Base-by-base conservation (phyloP, 2,888 invertebrate genomes). In the Emmelina monodactyla region DNA sequence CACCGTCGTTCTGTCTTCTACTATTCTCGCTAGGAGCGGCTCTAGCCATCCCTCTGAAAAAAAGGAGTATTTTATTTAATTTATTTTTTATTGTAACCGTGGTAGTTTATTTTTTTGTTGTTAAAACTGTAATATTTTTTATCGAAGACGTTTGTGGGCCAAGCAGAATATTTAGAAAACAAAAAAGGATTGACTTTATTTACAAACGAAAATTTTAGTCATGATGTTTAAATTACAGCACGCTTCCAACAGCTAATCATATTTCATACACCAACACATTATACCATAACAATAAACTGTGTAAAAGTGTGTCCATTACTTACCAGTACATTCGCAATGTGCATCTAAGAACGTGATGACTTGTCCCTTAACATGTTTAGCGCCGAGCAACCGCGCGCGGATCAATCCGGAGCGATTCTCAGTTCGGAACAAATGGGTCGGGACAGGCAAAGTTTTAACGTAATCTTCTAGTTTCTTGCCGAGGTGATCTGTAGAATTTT, bases 321-420 rank as follows among this genome's bases (percentile, higher is more conserved):
- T 56, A 81, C 80, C 81, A 47, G 85, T 83, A 59, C 97, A 97
- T 69, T 99, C 98, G 68, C 97, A 98, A 67, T 99, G 98, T 2
- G 97, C 97, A 66, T 99, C 99, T 37, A 99, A 81, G 80, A 99
- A 99, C 10, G 97, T 97, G 50, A 97, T 89, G 34, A 94, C 91
- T 69, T 94, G 88, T 38, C 97, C 97, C 51, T 85, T 88, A 5
- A 94, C 95, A 62, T 93, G 89, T 61, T 92, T 91, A 32, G 97
- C 97, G 43, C 99, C 99, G 50, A 95, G 81, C 40, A 99, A 83
- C 46, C 99, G 84, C 3, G 99, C 98, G 47, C 98, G 84, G 55
- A 99, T 99, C 40, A 99, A 82, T 15, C 99, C 99, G 3, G 97
- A 97, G 45, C 99, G 86, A 60, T 91, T 91, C 53, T 90, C 89